These are phyloP conservation scores for Drosophila algonquin DNA, from an alignment of 2,888 invertebrate genomes.

Conservation along the genomic window DNA sequence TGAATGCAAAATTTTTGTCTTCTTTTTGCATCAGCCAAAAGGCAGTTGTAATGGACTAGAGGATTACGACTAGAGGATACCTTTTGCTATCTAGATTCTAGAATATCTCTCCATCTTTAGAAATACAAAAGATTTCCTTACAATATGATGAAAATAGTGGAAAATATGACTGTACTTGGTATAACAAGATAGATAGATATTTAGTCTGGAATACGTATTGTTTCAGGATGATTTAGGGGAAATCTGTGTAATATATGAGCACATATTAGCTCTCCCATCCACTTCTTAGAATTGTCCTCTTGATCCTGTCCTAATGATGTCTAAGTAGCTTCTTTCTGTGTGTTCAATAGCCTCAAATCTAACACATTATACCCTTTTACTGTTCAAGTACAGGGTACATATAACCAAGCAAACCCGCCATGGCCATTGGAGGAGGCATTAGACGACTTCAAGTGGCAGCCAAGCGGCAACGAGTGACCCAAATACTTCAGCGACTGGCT, in stretches of 20 bases:
- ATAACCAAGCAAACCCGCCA: slow-evolving; percentile 22
- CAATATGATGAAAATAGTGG: too few relatives aligned
- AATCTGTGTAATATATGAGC: too few relatives aligned
- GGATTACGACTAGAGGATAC: background rate
- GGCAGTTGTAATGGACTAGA: background rate
- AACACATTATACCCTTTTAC: background rate
- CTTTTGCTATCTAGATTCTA: background rate
- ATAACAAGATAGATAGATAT: too few relatives aligned
- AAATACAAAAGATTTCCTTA: too few relatives aligned
- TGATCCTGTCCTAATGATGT: background rate
- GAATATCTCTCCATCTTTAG: too few relatives aligned
- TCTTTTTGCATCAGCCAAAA: slow-evolving; percentile 43
- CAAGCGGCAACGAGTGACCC: slow-evolving; percentile 70
- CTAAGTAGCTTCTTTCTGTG: background rate
- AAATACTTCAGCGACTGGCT: slow-evolving; percentile 65
- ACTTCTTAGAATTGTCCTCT: background rate
- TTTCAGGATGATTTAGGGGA: too few relatives aligned
- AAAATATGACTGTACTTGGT: too few relatives aligned
- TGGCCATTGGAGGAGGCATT: slow-evolving; percentile 54
- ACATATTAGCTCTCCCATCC: background rate
- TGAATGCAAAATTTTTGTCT: slow-evolving; percentile 13
- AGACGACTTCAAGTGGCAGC: slow-evolving; percentile 54
- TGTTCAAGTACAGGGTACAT: background rate
- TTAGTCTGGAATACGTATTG: too few relatives aligned
- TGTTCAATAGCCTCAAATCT: background rate